Evolutionary conservation across 2,888 invertebrate species (phyloP), one percentile per base, ranked within the genome.

Genomic region (Noctua fimbriata): DNA sequence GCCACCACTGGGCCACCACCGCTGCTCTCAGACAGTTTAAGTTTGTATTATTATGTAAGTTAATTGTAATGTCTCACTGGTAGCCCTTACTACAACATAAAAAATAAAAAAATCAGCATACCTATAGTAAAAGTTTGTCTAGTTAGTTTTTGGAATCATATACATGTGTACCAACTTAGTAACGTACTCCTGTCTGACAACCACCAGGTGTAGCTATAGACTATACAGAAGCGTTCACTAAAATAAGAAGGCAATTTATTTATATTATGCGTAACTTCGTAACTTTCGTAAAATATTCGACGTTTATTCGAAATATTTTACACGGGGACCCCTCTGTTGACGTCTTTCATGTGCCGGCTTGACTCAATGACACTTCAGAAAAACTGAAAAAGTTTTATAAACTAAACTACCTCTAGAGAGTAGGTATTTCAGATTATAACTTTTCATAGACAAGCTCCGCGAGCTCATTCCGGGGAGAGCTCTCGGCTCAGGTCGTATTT

Each of bases 371-470:
- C 89, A 91, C 91, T 92, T 92, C 83, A 89, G 87, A 78, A 88
- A 89, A 91, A 91, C 90, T 90, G 90, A 89, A 89, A 92, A 92
- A 91, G 88, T 90, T 92, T 89, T 89, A 87, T 89, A 89, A 89
- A 88, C 83, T 85, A 82, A 88, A 87, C 88, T 87, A 91, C 89
- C 87, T 90, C 85, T 77, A 77, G 79, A 75, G 77, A 75, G 84
- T 82, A 85, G 82, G 76, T 87, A 87, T 91, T 89, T 88, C 79
- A 89, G 87, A 89, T 90, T 89, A 87, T 86, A 88, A 89, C 88
- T 87, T 90, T 89, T 88, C 87, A 87, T 88, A 87, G 87, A 87
- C 83, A 87, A 87, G 86, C 79, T 86, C 82, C 80, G 73, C 74
- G 65, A 88, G 78, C 78, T 88, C 76, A 83, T 84, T 87, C 77